Conservation (phyloP, 1,140 invertebrate genomes). For the Anoplolepis gracilipes region DNA sequence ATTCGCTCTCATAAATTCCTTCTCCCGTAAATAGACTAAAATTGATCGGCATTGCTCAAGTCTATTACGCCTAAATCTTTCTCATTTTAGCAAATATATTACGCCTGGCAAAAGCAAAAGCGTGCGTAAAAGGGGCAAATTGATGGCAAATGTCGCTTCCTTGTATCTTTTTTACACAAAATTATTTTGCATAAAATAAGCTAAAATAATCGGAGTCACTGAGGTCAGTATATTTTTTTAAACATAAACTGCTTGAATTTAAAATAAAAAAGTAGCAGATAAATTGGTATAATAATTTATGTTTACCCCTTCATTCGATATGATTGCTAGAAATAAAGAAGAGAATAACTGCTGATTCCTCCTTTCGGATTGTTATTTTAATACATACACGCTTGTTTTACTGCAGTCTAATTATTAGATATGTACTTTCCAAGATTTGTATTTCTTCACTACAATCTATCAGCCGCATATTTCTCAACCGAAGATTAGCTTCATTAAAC, state of each 20-base stretch:
- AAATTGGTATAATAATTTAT: constrained; percentile 37
- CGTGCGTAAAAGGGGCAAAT: constrained; percentile 25
- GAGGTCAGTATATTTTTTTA: not conserved
- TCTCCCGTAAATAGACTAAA: constrained; percentile 26
- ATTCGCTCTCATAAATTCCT: constrained; percentile 23
- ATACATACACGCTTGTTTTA: not conserved
- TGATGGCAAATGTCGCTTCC: constrained; percentile 24
- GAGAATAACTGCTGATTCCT: not conserved
- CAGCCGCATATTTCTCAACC: not conserved
- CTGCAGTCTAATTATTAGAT: not conserved
- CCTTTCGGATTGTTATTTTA: not conserved
- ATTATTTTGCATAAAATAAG: not conserved
- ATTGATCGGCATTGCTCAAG: constrained; percentile 41
- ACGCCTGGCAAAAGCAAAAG: constrained; percentile 25
- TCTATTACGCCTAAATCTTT: constrained; percentile 8
- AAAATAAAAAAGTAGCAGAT: constrained; percentile 8
- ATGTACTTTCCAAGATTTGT: not conserved
- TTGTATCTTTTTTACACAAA: constrained; percentile 15
- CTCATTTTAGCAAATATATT: constrained; percentile 6
- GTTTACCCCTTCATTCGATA: constrained; percentile 3
- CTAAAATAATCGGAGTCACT: not conserved
- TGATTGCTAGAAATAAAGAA: not conserved
- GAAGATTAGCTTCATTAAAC: constrained; percentile 33
- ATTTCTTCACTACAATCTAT: not conserved
- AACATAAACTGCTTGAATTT: not conserved